phyloP scores from a whole-genome alignment of 1,140 invertebrate species.

The Bemisia tabaci region DNA sequence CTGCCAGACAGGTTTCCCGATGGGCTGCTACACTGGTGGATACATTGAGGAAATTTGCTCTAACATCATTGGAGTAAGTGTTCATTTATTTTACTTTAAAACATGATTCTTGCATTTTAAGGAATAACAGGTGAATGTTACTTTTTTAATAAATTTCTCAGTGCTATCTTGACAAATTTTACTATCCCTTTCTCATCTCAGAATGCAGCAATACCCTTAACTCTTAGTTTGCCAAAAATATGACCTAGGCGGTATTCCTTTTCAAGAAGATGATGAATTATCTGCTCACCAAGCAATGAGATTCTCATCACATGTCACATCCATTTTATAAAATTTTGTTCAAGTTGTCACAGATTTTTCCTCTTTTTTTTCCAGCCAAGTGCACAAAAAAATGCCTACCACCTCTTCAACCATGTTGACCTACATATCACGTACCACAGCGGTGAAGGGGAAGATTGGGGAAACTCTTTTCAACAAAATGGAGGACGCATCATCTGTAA shows the following conservation, averaged over 20 bases:
- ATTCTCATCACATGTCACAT: no score
- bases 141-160: no score
- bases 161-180: no score
- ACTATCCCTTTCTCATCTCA: no score
- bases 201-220: no score
- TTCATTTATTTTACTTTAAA: slow-evolving; percentile 8
- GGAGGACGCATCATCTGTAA: slow-evolving; percentile 79
- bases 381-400: slow-evolving; percentile 39
- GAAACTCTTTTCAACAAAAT: slow-evolving; percentile 50
- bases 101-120: slow-evolving; percentile 3
- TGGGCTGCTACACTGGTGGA: slow-evolving; percentile 63
- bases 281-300: no score
- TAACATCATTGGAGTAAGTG: slow-evolving; percentile 14
- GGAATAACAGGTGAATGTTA: no score
- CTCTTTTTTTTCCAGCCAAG: slow-evolving; percentile 12
- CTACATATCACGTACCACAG: slow-evolving; percentile 86
- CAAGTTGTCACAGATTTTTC: no score
- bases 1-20: slow-evolving; percentile 91
- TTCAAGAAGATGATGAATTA: no score
- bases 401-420: slow-evolving; percentile 94
- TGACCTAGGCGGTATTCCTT: no score
- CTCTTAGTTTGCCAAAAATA: no score
- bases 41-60: slow-evolving; percentile 12
- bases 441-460: slow-evolving; percentile 71
- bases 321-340: no score